Conservation (phyloP, 1,140 invertebrate genomes). For the Neodiprion virginianus region DNA sequence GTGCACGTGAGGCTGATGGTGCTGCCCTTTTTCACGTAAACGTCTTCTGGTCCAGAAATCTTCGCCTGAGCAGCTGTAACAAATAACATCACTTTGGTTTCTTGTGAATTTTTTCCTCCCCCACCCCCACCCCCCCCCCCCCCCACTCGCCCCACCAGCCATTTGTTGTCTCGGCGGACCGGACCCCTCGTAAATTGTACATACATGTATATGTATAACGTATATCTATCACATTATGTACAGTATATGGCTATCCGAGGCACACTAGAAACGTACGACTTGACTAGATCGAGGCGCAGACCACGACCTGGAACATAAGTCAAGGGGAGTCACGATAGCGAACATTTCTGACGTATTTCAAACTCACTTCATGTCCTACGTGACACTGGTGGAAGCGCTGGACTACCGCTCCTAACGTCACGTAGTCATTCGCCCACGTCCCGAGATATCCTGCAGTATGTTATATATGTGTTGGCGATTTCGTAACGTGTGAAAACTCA, state of each 20-base stretch:
- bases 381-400: background rate
- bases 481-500: too few relatives aligned
- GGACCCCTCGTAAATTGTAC: background rate
- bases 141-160: background rate
- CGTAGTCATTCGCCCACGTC: background rate
- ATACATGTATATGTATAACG: background rate
- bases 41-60: constrained; percentile 84
- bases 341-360: constrained; percentile 5
- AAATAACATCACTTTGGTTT: constrained; percentile 36
- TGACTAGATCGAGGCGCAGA: too few relatives aligned
- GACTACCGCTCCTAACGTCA: background rate
- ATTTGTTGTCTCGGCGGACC: background rate
- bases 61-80: constrained; percentile 84
- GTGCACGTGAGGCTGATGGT: constrained; percentile 89
- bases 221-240: background rate
- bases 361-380: constrained; percentile 5
- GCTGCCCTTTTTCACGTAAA: constrained; percentile 89
- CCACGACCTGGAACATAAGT: background rate
- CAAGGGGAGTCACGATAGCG: background rate
- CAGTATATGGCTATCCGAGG: background rate
- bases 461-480: too few relatives aligned
- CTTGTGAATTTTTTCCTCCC: background rate
- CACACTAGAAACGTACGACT: background rate
- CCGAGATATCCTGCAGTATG: too few relatives aligned
- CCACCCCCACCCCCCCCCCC: background rate